These are phyloP conservation scores for Limosa lapponica DNA, from an alignment of 2,797 vertebrate species.

Conservation along the genomic window DNA sequence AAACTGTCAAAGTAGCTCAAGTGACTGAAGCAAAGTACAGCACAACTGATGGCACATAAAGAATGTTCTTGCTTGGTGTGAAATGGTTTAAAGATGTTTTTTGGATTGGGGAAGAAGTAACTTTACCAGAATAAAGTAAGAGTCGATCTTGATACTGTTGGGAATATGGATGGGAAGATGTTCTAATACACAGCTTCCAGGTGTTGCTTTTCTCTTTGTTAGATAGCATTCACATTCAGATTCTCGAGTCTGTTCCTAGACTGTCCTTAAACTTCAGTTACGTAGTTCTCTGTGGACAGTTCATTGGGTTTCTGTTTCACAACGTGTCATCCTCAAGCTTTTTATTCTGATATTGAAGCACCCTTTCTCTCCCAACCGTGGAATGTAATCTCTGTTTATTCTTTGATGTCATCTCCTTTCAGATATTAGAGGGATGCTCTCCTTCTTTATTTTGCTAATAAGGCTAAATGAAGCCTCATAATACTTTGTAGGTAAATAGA, in stretches of 20 bases:
- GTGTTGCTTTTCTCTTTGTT: neutral
- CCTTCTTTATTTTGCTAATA: neutral
- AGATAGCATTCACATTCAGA: neutral
- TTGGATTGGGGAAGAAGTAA: neutral
- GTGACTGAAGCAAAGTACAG: neutral
- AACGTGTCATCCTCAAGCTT: neutral
- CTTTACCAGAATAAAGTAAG: neutral
- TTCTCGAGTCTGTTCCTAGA: neutral
- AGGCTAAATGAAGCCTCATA: neutral
- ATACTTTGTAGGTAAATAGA: neutral
- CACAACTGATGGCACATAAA: neutral
- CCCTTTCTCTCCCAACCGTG: neutral
- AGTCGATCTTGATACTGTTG: neutral
- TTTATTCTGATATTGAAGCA: neutral
- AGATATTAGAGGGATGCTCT: neutral
- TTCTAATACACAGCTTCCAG: neutral
- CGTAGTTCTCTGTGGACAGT: neutral
- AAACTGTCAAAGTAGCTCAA: neutral
- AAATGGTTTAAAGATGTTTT: neutral
- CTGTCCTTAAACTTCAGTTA: neutral
- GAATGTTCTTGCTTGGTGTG: neutral
- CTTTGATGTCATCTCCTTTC: neutral
- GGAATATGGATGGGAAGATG: neutral
- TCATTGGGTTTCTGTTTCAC: neutral
- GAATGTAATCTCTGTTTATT: neutral